phyloP scores from a whole-genome alignment of 2,797 vertebrate species.

The Myotis planiceps region DNA sequence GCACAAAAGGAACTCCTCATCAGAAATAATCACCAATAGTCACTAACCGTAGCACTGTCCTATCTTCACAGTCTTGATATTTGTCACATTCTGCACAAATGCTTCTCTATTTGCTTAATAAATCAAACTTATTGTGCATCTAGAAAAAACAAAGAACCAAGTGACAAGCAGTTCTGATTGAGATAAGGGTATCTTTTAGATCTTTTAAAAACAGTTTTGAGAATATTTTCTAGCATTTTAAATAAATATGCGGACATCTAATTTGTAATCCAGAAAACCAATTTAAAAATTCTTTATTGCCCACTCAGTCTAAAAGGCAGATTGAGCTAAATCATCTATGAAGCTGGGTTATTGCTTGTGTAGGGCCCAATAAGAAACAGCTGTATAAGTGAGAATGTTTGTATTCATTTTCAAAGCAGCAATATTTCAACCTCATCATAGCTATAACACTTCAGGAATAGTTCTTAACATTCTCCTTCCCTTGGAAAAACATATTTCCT shows the following conservation, averaged over 20 bases:
- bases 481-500: background rate
- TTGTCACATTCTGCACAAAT: background rate
- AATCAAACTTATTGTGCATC: slow-evolving; percentile 6
- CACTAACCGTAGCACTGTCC: background rate
- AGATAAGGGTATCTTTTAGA: background rate
- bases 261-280: slow-evolving; percentile 40
- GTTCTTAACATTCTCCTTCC: background rate
- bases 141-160: background rate
- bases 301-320: background rate
- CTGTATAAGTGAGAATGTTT: slow-evolving; percentile 15
- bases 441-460: slow-evolving; percentile 24
- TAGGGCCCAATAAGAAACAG: background rate
- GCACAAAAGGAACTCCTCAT: background rate
- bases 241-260: slow-evolving; percentile 36
- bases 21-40: background rate
- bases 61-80: background rate
- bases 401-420: slow-evolving; percentile 32
- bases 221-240: slow-evolving; percentile 46
- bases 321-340: background rate
- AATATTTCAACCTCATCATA: slow-evolving; percentile 5
- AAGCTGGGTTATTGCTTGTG: background rate
- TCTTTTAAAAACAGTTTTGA: background rate
- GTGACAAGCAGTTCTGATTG: background rate
- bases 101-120: slow-evolving; percentile 6
- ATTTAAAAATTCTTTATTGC: slow-evolving; percentile 39